Base-by-base conservation (phyloP, 2,797 vertebrate genomes). In the Darevskia nairensis region DNA sequence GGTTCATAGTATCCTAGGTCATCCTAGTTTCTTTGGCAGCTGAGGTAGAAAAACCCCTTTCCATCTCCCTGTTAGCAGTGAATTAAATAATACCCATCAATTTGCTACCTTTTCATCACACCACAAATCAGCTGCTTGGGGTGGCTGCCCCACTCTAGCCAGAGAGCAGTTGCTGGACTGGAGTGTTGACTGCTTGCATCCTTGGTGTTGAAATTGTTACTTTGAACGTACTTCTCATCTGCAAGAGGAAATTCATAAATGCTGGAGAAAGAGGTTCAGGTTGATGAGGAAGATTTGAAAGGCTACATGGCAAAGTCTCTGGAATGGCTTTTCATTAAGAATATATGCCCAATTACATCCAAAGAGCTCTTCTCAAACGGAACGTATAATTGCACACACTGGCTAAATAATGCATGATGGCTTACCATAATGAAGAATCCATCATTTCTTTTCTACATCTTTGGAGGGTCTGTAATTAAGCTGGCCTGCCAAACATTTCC, bases 401-500 rank as follows among this genome's bases (percentile, higher is more conserved):
- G 50, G 87, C 74, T 95, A 93, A 95, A 69, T 91, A 93, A 90
- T 92, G 17, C 88, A 5, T 92, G 86, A 76, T 83, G 84, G 85
- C 90, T 39, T 89, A 84, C 87, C 32, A 82, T 94, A 92, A 94
- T 90, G 92, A 96, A 96, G 90, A 95, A 94, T 88, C 66, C 27
- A 4, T 95, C 46, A 93, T 95, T 96, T 94, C 86, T 89, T 27
- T 94, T 94, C 90, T 91, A 90, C 94, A 92, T 90, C 80, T 92
- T 78, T 90, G 86, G 32, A 94, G 86, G 77, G 68, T 74, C 84
- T 76, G 92, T 94, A 96, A 96, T 95, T 95, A 94, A 94, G 59
- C 81, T 81, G 75, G 61, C 85, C 90, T 94, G 86, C 77, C 86
- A 92, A 80, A 32, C 68, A 21, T 89, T 95, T 95, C 75, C 93